Evolutionary conservation across 1,140 invertebrate genomes (phyloP), one percentile per base, ranked within the genome.

Genomic region (Nixonia krombeini): DNA sequence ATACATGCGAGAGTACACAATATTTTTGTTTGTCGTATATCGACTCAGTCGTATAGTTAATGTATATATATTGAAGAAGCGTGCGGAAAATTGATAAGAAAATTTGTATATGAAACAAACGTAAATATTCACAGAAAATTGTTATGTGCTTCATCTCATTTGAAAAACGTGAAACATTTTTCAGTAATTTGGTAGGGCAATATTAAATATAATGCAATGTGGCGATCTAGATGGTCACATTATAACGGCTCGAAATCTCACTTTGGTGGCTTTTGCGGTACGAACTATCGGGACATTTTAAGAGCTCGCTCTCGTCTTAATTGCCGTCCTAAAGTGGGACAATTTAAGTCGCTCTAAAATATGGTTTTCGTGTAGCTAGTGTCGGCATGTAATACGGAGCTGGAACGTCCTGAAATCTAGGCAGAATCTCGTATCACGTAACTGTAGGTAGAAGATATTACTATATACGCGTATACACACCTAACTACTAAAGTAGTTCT

Each of bases 311-410:
- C 38, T 51, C 49, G 40, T 59, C 57, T 67, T 67, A 70, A 67
- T 75, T 70, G 56, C 66, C 50, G 25, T 56, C 18, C 53, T 57
- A 63, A 65, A 69, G 52, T 47, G 62, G 56, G 67, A 72, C 70
- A 68, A 53, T 68, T 75, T 69, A 68, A 75, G 65, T 62, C 67
- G 16, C 37, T 35, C 53, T 75, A 51, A 75, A 70, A 71, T 75
- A 72, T 71, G 67, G 51, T 62, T 59, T 59, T 66, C 63, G 35
- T 49, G 63, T 35, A 63, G 33, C 45, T 26, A 64, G 55, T 62
- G 50, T 51, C 47, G 38, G 53, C 53, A 53, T 44, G 44, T 65
- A 64, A 64, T 58, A 46, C 38, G 42, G 37, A 33, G 26, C 40
- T 45, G 21, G 41, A 17, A 52, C 23, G 18, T 45, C 50, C 46